phyloP scores from a whole-genome alignment of 2,113 vertebrate genomes.

The Dasyprocta punctata region DNA sequence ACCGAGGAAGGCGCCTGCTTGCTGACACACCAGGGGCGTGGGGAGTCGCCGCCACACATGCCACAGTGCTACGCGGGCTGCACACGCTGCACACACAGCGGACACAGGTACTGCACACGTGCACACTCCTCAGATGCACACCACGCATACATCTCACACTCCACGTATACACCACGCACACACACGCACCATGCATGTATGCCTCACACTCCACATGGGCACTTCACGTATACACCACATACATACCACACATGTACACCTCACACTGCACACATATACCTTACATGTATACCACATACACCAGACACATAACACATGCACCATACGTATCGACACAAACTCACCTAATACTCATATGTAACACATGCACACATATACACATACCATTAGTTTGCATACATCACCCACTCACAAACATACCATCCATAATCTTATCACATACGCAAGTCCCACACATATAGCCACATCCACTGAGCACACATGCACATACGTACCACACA shows the following conservation, averaged over 20 bases:
- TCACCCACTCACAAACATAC: neutral
- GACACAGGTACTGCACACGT: too few species aligned
- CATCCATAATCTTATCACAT: too few species aligned
- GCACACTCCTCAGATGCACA: too few species aligned
- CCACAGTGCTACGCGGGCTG: neutral
- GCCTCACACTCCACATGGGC: neutral
- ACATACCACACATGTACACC: neutral
- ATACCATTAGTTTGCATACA: neutral
- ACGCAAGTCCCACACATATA: too few species aligned
- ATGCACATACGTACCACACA: too few species aligned
- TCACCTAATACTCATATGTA: neutral
- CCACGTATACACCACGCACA: too few species aligned
- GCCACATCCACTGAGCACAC: too few species aligned
- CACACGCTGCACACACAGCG: too few species aligned
- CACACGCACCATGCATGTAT: too few species aligned
- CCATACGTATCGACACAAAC: neutral
- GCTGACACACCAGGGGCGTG: neutral
- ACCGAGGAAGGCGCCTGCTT: neutral
- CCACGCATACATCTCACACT: too few species aligned
- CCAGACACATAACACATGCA: too few species aligned
- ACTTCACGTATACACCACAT: neutral
- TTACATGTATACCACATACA: neutral
- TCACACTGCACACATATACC: neutral
- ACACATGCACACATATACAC: neutral
- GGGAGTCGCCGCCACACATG: neutral